A percentile compares a stretch with the other conserved stretches of the same genome.
phyloP scores from a whole-genome alignment of 53 echinoderm and acorn worm species.

The Holothuria scabra region DNA sequence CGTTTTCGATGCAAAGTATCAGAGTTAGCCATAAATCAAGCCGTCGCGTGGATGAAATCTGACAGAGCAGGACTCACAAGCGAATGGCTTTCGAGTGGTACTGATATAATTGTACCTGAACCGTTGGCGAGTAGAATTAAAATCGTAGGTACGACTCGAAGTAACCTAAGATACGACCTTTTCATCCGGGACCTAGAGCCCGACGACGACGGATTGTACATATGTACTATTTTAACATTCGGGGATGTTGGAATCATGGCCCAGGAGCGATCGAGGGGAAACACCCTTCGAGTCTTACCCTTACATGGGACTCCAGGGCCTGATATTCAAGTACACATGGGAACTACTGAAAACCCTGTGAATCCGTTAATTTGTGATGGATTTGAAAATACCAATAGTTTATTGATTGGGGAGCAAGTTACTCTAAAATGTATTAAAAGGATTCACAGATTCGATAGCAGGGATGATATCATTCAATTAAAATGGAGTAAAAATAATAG shows the following conservation, averaged over 20 bases:
- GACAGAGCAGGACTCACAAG: conserved; percentile 30
- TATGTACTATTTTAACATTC: conserved; percentile 15
- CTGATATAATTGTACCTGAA: conserved; percentile 8
- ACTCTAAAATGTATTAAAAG: conserved; percentile 7
- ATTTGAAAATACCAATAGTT: too few species aligned
- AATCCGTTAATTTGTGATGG: too few species aligned
- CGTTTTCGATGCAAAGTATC: conserved; percentile 28
- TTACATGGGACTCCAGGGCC: too few species aligned
- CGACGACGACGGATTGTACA: conserved; percentile 13
- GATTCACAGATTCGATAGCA: conserved; percentile 2
- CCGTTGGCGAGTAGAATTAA: conserved; percentile 14
- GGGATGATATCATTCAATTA: neutral
- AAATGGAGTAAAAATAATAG: conserved; percentile 25
- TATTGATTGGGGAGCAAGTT: conserved; percentile 5
- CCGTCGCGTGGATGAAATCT: conserved; percentile 35
- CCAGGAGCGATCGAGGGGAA: conserved; percentile 15
- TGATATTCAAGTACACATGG: too few species aligned
- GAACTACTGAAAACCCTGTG: too few species aligned
- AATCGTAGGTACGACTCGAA: conserved; percentile 26
- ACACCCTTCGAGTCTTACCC: neutral
- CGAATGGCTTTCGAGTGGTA: conserved; percentile 29
- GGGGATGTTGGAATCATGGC: conserved; percentile 23
- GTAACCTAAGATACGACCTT: conserved; percentile 19
- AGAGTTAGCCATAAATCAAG: conserved; percentile 13
- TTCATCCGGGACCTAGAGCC: neutral